Conservation (phyloP, 1,140 invertebrate genomes). For the Scaptomyza montana region DNA sequence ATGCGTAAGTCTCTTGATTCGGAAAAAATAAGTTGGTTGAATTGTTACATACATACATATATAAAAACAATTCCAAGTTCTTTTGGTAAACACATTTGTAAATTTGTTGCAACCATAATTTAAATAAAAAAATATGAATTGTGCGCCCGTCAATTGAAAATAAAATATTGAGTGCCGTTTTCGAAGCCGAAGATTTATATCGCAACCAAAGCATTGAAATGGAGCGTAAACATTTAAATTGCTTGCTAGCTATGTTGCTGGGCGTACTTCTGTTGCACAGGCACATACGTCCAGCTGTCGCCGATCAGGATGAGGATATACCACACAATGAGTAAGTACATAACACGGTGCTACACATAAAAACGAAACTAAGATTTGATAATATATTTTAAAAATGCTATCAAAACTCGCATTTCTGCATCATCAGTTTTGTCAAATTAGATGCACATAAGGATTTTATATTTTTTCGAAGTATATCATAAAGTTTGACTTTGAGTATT, state of each 20-base stretch:
- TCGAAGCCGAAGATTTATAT: constrained; percentile 44
- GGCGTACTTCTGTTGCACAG: constrained; percentile 73
- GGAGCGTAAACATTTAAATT: constrained; percentile 70
- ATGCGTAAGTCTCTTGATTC: constrained; percentile 16
- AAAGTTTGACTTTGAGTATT: too few relatives aligned
- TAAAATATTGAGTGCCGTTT: constrained; percentile 48
- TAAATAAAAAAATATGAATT: constrained; percentile 30
- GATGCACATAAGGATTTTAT: too few relatives aligned
- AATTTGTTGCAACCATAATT: constrained; percentile 38
- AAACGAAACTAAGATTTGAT: too few relatives aligned
- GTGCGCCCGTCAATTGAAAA: constrained; percentile 47
- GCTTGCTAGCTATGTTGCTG: constrained; percentile 71
- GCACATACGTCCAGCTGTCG: constrained; percentile 79
- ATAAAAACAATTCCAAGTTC: constrained; percentile 42
- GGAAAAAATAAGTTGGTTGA: too few relatives aligned
- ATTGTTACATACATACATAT: too few relatives aligned
- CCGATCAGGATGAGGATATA: constrained; percentile 92
- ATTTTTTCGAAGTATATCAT: too few relatives aligned
- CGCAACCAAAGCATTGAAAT: constrained; percentile 51
- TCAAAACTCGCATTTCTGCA: too few relatives aligned
- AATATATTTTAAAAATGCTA: too few relatives aligned
- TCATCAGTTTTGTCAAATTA: too few relatives aligned
- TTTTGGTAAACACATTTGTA: constrained; percentile 21
- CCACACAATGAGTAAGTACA: constrained; percentile 91
- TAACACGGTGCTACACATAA: too few relatives aligned